Evolutionary conservation across 2,888 invertebrate genomes (phyloP).

Genomic region (Drosophila pegasa): DNA sequence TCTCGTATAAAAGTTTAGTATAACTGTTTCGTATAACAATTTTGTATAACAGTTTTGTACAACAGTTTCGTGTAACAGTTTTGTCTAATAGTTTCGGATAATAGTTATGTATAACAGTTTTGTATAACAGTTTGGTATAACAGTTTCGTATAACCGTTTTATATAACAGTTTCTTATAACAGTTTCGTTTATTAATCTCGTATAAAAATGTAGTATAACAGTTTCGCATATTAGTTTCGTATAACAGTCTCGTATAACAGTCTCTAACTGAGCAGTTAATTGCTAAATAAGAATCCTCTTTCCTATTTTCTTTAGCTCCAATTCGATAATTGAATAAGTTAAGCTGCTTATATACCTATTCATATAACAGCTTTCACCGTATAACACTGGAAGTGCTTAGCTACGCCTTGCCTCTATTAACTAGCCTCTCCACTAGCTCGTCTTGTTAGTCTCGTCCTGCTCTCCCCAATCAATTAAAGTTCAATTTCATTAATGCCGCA

Average conservation of each 20-base stretch:
- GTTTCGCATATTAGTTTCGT: no score
- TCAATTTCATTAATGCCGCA: not conserved
- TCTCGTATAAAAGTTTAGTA: no score
- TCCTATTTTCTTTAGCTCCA: not conserved
- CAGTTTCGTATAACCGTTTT: not conserved
- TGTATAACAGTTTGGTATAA: not conserved
- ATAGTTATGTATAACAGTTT: not conserved
- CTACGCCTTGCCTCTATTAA: not conserved
- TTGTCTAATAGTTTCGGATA: no score
- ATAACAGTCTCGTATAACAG: not conserved
- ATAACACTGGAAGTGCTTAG: not conserved
- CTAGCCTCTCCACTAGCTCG: no score
- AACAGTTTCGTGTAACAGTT: not conserved
- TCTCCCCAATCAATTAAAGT: conserved; percentile 2
- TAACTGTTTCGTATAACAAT: not conserved
- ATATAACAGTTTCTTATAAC: no score
- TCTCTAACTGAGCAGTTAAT: no score
- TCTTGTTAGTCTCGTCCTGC: not conserved
- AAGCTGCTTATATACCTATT: not conserved
- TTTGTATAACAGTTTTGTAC: not conserved
- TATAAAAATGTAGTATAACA: no score
- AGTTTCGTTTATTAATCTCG: not conserved
- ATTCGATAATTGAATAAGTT: not conserved
- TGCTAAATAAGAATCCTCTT: no score
- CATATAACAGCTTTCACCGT: not conserved